These are phyloP conservation scores for Hyles vespertilio DNA, from an alignment of 1,140 invertebrate species.

Conservation along the genomic window DNA sequence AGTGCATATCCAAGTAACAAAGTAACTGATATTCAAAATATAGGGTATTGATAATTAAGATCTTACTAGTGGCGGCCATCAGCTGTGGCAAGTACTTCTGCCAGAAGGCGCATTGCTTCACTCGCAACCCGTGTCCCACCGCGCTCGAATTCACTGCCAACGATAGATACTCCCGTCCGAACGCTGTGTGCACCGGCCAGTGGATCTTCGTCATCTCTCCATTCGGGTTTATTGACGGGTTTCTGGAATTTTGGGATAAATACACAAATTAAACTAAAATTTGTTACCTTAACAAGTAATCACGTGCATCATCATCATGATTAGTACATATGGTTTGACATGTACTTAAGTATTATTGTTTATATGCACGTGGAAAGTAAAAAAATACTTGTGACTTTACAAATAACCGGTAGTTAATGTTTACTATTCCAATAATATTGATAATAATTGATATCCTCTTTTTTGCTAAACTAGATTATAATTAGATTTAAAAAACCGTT, in stretches of 20 bases:
- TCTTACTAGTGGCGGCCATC: constrained; percentile 84
- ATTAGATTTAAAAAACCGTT: too few relatives aligned
- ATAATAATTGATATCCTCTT: not conserved
- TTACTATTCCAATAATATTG: not conserved
- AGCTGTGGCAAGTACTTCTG: constrained; percentile 95
- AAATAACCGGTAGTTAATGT: too few relatives aligned
- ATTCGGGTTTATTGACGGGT: constrained; percentile 81
- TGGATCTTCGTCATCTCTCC: constrained; percentile 79
- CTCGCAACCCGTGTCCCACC: constrained; percentile 89
- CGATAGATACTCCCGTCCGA: constrained; percentile 90
- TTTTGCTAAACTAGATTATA: not conserved
- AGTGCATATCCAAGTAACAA: too few relatives aligned
- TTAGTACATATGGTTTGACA: too few relatives aligned
- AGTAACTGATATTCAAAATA: too few relatives aligned
- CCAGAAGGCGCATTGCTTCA: constrained; percentile 97
- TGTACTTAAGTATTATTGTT: too few relatives aligned
- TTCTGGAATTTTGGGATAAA: constrained; percentile 61
- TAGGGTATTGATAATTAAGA: not conserved
- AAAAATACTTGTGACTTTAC: too few relatives aligned
- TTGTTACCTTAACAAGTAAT: not conserved
- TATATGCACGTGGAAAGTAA: too few relatives aligned
- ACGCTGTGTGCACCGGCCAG: constrained; percentile 92
- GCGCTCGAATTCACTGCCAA: constrained; percentile 86
- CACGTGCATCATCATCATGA: too few relatives aligned
- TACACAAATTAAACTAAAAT: not conserved